Percentiles rank a stretch among this genome's conserved stretches.
Conservation (phyloP, 2,113 vertebrate genomes). For the Prionailurus viverrinus region DNA sequence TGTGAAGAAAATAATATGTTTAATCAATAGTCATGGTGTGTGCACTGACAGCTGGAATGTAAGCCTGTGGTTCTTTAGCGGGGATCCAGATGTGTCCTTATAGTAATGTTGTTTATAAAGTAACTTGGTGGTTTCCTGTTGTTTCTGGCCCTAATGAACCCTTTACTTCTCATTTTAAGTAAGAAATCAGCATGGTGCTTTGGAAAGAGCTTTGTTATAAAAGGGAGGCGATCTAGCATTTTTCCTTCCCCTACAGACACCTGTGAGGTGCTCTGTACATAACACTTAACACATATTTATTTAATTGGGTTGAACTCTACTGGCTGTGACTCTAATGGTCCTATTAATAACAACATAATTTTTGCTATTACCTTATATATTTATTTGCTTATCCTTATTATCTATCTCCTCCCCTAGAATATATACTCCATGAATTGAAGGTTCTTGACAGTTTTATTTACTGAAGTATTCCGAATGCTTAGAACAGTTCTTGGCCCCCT, state of each 20-base stretch:
- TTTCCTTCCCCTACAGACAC: background rate
- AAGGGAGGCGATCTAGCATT: background rate
- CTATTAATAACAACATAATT: slow-evolving; percentile 21
- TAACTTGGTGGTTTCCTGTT: background rate
- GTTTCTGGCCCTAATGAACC: background rate
- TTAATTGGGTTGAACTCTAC: slow-evolving; percentile 32
- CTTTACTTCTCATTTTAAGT: slow-evolving; percentile 3
- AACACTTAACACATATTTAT: background rate
- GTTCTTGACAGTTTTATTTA: slow-evolving; percentile 45
- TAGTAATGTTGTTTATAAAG: background rate
- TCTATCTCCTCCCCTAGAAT: background rate
- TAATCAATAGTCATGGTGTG: background rate
- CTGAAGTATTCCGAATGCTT: background rate
- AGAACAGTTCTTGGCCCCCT: background rate
- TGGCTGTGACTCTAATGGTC: background rate
- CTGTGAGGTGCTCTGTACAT: background rate
- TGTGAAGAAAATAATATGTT: background rate
- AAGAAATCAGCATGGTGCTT: slow-evolving; percentile 33
- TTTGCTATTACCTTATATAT: background rate
- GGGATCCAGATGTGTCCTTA: background rate
- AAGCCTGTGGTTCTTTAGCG: background rate
- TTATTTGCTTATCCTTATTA: background rate
- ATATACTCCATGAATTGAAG: background rate
- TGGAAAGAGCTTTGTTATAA: slow-evolving; percentile 38
- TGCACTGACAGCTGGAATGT: background rate